These are phyloP conservation scores for Hydropotes inermis DNA, from an alignment of 2,113 vertebrate genomes.

Conservation along the genomic window DNA sequence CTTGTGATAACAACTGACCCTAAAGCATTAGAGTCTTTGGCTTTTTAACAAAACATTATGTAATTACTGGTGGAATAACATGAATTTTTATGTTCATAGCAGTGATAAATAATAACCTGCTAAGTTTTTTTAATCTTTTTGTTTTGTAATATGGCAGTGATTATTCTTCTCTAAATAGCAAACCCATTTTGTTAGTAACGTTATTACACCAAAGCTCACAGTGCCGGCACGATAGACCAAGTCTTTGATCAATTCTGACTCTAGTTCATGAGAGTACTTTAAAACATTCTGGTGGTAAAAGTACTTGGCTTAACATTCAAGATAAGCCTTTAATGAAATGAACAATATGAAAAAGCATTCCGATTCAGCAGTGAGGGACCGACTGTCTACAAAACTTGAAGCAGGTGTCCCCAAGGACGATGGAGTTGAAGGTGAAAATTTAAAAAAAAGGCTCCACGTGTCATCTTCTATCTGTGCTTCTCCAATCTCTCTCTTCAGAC, in stretches of 20 bases:
- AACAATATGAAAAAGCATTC: neutral
- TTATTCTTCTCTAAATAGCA: neutral
- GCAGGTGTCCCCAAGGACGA: neutral
- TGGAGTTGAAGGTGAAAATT: neutral
- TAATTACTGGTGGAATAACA: neutral
- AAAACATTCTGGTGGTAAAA: neutral
- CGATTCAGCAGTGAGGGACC: neutral
- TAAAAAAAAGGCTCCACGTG: neutral
- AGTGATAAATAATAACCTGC: neutral
- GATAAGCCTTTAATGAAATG: neutral
- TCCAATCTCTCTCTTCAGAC: neutral
- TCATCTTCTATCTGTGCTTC: neutral
- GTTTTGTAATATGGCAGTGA: neutral
- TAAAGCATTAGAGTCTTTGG: neutral
- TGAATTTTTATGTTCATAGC: neutral
- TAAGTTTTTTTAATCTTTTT: neutral
- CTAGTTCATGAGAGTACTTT: neutral
- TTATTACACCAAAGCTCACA: neutral
- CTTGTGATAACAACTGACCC: neutral
- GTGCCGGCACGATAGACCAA: neutral
- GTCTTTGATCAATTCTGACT: neutral
- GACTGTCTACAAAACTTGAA: neutral
- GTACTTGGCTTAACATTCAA: neutral
- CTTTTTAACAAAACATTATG: neutral
- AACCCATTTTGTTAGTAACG: neutral